Percentiles rank a stretch among this genome's conserved stretches.
Evolutionary conservation across 1,140 invertebrate species (phyloP).

Genomic region (Tachypleus tridentatus): DNA sequence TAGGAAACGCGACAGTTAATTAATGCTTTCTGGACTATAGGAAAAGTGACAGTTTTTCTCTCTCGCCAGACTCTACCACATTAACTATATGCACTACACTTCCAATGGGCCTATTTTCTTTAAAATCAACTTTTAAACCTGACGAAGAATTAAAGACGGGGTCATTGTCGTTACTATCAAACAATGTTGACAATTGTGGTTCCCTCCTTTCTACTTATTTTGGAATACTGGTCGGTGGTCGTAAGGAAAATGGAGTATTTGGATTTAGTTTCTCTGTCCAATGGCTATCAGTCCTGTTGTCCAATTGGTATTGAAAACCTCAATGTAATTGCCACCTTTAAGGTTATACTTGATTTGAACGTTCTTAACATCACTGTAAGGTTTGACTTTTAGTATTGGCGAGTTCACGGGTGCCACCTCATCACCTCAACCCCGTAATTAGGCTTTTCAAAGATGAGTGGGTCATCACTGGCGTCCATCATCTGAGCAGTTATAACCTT

Average conservation of each 20-base stretch:
- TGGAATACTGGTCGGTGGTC: conserved; percentile 63
- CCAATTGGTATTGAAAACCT: conserved; percentile 72
- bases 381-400: conserved; percentile 70
- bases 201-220: conserved; percentile 39
- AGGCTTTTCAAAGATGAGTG: conserved; percentile 58
- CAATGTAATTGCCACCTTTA: conserved; percentile 78
- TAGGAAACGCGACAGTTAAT: conserved; percentile 74
- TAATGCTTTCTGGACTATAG: too few species aligned
- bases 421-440: conserved; percentile 72
- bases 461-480: conserved; percentile 69
- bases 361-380: conserved; percentile 73
- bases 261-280: conserved; percentile 80
- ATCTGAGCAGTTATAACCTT: conserved; percentile 41
- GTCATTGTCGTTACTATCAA: conserved; percentile 86
- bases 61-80: conserved; percentile 76
- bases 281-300: conserved; percentile 69
- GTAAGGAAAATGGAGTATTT: conserved; percentile 84
- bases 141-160: conserved; percentile 55
- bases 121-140: conserved; percentile 34
- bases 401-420: conserved; percentile 81
- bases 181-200: conserved; percentile 81
- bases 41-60: conserved; percentile 87
- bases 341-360: conserved; percentile 75
- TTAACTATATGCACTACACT: conserved; percentile 68
- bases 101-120: conserved; percentile 93